A percentile compares a stretch with the other conserved stretches of the same genome.
Conservation (phyloP, 35 echinoderm and acorn worm species). For the Apostichopus japonicus region DNA sequence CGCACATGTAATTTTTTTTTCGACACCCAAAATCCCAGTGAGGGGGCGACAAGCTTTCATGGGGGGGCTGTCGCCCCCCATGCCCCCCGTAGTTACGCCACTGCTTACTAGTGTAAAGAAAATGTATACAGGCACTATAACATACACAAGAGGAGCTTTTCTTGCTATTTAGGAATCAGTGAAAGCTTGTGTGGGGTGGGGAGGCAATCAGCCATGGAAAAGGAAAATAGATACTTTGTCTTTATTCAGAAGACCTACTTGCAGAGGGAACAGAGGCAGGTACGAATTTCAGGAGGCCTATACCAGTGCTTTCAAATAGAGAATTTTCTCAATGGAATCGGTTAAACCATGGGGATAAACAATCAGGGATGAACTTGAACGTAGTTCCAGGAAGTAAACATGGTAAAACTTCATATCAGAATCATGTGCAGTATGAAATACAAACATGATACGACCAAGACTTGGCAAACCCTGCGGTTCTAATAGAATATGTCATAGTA, state of each 20-base stretch:
- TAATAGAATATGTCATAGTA: background rate
- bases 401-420: slow-evolving; percentile 6
- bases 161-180: slow-evolving; percentile 22
- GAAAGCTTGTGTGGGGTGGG: background rate
- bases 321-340: slow-evolving; percentile 18
- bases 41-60: no score
- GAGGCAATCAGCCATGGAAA: slow-evolving; percentile 29
- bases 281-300: slow-evolving; percentile 13
- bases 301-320: background rate
- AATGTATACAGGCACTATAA: slow-evolving; percentile 14
- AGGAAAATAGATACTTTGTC: slow-evolving; percentile 31
- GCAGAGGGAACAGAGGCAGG: slow-evolving; percentile 46
- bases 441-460: slow-evolving; percentile 28
- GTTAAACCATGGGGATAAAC: background rate
- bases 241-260: slow-evolving; percentile 12
- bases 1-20: no score
- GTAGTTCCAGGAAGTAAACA: background rate
- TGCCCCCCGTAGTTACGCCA: no score
- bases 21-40: no score
- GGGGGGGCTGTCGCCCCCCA: no score
- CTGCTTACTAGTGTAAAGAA: slow-evolving; percentile 54
- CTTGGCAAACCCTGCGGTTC: background rate
- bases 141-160: slow-evolving; percentile 24
- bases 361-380: slow-evolving; percentile 12
- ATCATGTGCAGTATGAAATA: background rate